Base-by-base conservation (phyloP, 2,797 vertebrate genomes). In the Gallinago solitaria region DNA sequence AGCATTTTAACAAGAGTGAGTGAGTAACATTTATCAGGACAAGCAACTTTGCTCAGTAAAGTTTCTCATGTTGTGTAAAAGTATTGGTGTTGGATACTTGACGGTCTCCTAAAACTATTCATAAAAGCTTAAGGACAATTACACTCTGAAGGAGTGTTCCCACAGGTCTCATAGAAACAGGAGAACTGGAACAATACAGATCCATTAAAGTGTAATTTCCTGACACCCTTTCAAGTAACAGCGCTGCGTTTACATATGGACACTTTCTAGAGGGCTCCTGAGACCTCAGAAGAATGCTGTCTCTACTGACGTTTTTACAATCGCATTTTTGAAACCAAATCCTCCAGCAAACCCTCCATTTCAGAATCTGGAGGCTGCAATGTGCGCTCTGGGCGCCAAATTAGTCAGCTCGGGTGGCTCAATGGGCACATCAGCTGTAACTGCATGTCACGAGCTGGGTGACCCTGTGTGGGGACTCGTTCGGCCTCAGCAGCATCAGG, bases 61-160 rank as follows among this genome's bases (percentile, higher is more conserved):
- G 47, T 85, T 94, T 51, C 57, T 78, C 41, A 27, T 70, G 19
- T 81, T 87, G 20, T 43, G 3, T 89, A 76, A 92, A 95, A 92
- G 3, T 35, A 13, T 83, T 94, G 57, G n/a, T 67, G 39, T 28
- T 54, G 69, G 15, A 78, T 71, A 82, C 33, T 23, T 63, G 43
- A 87, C 51, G 69, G 24, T 71, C 30, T 93, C 76, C 92, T 96
- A 94, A 90, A 89, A 93, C 41, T 78, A 95, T 77, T 82, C 45
- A 65, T 95, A 87, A 96, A 91, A 94, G 30, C 83, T 87, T 89
- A 89, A 90, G 48, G 64, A 74, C 65, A 94, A 90, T 91, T 96
- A 59, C 13, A 77, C 24, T 61, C 74, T 50, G 61, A 91, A 91
- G 59, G 12, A 82, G 11, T 63, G 24, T 50, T 97, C 74, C 83